These are phyloP conservation scores for Lepus americanus DNA, from an alignment of 2,113 vertebrate species.

Conservation along the genomic window DNA sequence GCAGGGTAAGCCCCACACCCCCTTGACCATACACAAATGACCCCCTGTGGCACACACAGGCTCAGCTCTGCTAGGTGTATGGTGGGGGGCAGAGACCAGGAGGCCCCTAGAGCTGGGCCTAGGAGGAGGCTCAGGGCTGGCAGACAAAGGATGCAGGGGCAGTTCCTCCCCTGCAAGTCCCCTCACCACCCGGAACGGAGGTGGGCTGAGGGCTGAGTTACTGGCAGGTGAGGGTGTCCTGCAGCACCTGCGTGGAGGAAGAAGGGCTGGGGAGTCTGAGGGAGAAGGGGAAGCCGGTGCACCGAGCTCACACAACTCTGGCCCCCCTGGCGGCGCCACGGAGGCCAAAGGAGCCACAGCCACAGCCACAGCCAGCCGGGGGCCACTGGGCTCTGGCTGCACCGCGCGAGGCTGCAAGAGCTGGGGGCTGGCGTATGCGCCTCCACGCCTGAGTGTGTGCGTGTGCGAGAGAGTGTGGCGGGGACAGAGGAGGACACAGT, in stretches of 20 bases:
- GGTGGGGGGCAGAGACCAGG: not conserved
- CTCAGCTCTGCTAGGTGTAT: constrained; percentile 37
- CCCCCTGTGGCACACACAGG: not conserved
- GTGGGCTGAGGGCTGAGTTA: constrained; percentile 33
- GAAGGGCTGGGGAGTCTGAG: not conserved
- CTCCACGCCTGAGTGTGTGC: constrained; percentile 75
- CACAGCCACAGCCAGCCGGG: not conserved
- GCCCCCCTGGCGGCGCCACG: not conserved
- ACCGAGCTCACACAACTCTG: not conserved
- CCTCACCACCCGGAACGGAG: not conserved
- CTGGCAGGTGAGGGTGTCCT: constrained; percentile 13
- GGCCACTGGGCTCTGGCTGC: not conserved
- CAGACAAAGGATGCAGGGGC: constrained; percentile 74
- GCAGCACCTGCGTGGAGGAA: not conserved
- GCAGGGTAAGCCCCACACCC: not conserved
- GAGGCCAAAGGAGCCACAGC: not conserved
- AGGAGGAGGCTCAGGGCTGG: constrained; percentile 37
- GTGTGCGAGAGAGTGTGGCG: constrained; percentile 65
- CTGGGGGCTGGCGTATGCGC: constrained; percentile 54
- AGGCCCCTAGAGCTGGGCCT: constrained; percentile 13
- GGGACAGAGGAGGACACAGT: constrained; percentile 81
- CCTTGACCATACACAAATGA: constrained; percentile 10
- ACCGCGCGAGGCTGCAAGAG: not conserved
- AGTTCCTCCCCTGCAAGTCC: not conserved
- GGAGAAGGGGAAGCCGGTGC: not conserved